These are phyloP conservation scores for Falcaria lacertinaria DNA, from an alignment of 2,888 invertebrate genomes.

Conservation along the genomic window DNA sequence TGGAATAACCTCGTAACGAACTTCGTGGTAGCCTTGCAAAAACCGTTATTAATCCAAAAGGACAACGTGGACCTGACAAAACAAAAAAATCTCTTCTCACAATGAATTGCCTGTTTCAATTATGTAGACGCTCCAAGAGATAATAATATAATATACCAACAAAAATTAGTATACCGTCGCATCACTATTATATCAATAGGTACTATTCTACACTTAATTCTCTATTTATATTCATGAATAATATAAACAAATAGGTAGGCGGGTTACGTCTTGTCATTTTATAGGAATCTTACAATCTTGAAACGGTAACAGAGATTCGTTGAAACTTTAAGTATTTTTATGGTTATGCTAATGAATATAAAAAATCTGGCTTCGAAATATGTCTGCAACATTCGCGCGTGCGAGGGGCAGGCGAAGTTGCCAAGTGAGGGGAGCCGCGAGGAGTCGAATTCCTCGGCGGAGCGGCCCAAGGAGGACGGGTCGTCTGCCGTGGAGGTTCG, in stretches of 20 bases:
- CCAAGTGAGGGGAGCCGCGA: conserved; percentile 1
- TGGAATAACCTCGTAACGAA: conserved; percentile 57
- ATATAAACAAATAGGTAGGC: too few species aligned
- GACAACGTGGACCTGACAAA: neutral
- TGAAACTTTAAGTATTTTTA: neutral
- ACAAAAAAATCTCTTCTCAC: neutral
- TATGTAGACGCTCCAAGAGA: too few species aligned
- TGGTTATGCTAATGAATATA: neutral
- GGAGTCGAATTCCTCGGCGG: conserved; percentile 36
- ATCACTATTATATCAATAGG: too few species aligned
- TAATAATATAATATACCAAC: too few species aligned
- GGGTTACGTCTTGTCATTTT: neutral
- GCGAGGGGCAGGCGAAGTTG: neutral
- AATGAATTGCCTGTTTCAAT: too few species aligned
- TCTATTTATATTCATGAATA: too few species aligned
- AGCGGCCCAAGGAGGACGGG: conserved; percentile 38
- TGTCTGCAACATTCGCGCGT: conserved; percentile 2
- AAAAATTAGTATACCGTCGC: too few species aligned
- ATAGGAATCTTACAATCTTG: neutral
- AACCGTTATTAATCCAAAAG: neutral
- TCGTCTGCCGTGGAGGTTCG: conserved; percentile 23
- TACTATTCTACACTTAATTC: too few species aligned
- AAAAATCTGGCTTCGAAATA: neutral
- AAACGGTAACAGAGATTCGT: neutral
- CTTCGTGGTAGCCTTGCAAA: conserved; percentile 5